These are phyloP conservation scores for Sarcophaga peregrina DNA, from an alignment of 1,140 invertebrate genomes.

Conservation along the genomic window DNA sequence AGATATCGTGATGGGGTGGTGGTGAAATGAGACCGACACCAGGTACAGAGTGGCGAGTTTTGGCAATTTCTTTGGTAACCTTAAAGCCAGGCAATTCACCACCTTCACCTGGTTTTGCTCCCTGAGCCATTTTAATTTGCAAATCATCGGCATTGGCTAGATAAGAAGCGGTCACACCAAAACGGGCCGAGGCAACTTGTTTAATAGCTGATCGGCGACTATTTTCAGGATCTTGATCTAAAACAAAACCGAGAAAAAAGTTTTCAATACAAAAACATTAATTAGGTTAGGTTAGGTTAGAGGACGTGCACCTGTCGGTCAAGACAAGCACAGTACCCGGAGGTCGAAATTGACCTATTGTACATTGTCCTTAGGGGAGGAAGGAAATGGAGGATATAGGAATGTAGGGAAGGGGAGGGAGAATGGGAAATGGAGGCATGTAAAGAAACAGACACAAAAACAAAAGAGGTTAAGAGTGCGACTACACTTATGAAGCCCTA, in stretches of 20 bases:
- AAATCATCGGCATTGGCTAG: conserved; percentile 95
- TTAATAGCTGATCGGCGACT: conserved; percentile 85
- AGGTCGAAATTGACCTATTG: too few relatives aligned
- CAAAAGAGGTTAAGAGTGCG: too few relatives aligned
- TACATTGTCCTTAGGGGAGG: too few relatives aligned
- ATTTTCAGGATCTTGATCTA: conserved; percentile 78
- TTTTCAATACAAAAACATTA: not conserved
- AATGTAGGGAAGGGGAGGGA: too few relatives aligned
- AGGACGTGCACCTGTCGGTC: too few relatives aligned
- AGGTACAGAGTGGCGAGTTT: conserved; percentile 93
- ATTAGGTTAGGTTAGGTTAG: too few relatives aligned
- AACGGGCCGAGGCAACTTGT: conserved; percentile 96
- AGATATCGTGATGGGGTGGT: conserved; percentile 99
- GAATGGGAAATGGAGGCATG: too few relatives aligned
- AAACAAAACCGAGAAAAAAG: not conserved
- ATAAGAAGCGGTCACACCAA: conserved; percentile 98
- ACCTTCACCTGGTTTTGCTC: conserved; percentile 95
- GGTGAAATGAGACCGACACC: conserved; percentile 99
- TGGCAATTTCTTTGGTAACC: conserved; percentile 95
- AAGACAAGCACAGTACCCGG: too few relatives aligned
- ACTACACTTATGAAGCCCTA: too few relatives aligned
- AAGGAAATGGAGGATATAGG: too few relatives aligned
- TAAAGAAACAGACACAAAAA: too few relatives aligned
- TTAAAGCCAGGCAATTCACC: conserved; percentile 87
- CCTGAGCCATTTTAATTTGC: conserved; percentile 99